Evolutionary conservation across 2,797 vertebrate genomes (phyloP).

Genomic region (Rhinatrema bivittatum): DNA sequence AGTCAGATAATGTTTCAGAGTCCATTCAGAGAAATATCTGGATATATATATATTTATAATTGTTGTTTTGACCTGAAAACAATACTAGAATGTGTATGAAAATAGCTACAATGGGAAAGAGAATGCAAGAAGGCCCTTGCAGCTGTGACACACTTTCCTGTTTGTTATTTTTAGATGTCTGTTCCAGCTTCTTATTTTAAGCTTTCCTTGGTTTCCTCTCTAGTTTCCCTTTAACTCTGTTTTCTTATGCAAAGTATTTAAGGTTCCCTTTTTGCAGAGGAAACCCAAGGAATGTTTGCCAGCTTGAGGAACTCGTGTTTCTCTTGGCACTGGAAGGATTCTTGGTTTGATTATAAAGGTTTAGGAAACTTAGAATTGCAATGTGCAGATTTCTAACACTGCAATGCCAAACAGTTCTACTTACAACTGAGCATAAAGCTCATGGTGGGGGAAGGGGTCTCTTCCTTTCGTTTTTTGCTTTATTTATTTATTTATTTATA

Average conservation of each 20-base stretch:
- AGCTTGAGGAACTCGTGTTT: conserved; percentile 44
- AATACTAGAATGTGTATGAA: conserved; percentile 53
- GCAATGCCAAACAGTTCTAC: too few relatives aligned
- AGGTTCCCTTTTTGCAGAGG: conserved; percentile 39
- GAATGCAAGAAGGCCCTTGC: conserved; percentile 38
- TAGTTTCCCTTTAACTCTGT: conserved; percentile 56
- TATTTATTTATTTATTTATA: too few relatives aligned
- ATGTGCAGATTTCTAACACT: conserved; percentile 35
- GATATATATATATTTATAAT: too few relatives aligned
- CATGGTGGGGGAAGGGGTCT: too few relatives aligned
- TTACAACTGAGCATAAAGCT: too few relatives aligned
- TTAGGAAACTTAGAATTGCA: conserved; percentile 31
- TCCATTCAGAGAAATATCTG: too few relatives aligned
- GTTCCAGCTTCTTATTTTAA: conserved; percentile 63
- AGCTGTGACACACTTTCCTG: conserved; percentile 57
- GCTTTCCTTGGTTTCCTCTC: conserved; percentile 59
- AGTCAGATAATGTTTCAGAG: too few relatives aligned
- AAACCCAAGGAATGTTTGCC: conserved; percentile 39
- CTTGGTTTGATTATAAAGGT: conserved; percentile 48
- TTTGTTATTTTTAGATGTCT: conserved; percentile 66
- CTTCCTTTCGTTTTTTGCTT: too few relatives aligned
- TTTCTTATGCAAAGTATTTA: conserved; percentile 43
- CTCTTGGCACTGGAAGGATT: conserved; percentile 41
- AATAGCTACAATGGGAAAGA: conserved; percentile 45
- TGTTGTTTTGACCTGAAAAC: conserved; percentile 58